Percentiles rank a stretch among this genome's conserved stretches.
phyloP scores from a whole-genome alignment of 2,113 vertebrate genomes.

The Atherinomorus stipes region DNA sequence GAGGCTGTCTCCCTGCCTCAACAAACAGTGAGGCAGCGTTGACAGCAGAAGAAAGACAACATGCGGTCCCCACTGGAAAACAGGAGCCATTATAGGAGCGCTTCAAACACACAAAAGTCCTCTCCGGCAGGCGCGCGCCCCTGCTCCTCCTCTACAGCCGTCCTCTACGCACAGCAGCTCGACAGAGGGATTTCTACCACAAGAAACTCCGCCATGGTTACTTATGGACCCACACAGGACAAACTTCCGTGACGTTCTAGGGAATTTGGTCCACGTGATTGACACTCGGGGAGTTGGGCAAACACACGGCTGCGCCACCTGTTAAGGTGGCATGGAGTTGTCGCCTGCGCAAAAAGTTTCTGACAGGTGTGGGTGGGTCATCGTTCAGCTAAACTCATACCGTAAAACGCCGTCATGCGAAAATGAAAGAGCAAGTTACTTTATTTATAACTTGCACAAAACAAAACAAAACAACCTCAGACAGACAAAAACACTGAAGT shows the following conservation, averaged over 20 bases:
- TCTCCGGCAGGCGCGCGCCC: not conserved
- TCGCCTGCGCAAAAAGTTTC: not conserved
- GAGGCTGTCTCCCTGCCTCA: fast-evolving
- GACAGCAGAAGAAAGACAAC: not conserved
- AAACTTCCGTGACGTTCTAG: not conserved
- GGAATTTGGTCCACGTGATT: not conserved
- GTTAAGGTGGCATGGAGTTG: not conserved
- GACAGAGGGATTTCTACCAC: not conserved
- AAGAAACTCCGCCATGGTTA: too few species aligned
- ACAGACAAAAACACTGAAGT: too few species aligned
- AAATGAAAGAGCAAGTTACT: too few species aligned
- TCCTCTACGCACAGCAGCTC: not conserved
- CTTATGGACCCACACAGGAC: not conserved
- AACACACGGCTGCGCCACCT: not conserved
- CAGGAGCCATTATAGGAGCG: conserved; percentile 28
- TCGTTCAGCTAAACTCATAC: too few species aligned
- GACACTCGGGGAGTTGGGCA: conserved; percentile 9
- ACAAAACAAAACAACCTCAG: too few species aligned
- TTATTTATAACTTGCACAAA: too few species aligned
- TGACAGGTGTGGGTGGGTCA: not conserved
- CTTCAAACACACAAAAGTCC: not conserved
- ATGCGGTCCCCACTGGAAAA: not conserved
- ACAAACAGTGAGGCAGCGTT: not conserved
- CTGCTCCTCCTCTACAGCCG: not conserved
- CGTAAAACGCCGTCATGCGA: too few species aligned